A percentile compares a stretch with the other conserved stretches of the same genome.
phyloP scores from a whole-genome alignment of 1,140 invertebrate species.

The Antheraea pernyi region DNA sequence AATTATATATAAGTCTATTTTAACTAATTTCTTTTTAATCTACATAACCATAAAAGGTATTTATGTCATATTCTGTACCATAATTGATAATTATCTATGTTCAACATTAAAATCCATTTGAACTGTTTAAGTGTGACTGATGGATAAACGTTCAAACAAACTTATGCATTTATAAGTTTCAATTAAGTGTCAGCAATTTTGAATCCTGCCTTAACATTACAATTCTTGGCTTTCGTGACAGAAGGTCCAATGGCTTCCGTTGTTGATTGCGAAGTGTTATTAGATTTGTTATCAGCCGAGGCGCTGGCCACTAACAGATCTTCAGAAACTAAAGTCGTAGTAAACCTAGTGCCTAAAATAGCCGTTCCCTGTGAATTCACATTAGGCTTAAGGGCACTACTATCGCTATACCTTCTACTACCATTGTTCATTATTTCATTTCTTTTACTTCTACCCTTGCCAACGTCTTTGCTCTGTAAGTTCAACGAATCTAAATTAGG shows the following conservation, averaged over 20 bases:
- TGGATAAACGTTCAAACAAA: not conserved
- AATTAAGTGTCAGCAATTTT: constrained; percentile 38
- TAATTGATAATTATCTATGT: too few species aligned
- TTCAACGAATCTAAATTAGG: constrained; percentile 53
- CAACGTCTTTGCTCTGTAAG: constrained; percentile 42
- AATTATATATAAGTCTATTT: too few species aligned
- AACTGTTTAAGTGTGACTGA: too few species aligned
- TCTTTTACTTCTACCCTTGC: constrained; percentile 42
- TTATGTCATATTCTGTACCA: too few species aligned
- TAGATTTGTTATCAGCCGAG: constrained; percentile 42
- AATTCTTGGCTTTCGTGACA: constrained; percentile 51
- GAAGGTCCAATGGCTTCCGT: constrained; percentile 24
- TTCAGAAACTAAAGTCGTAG: constrained; percentile 60
- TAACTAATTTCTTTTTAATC: too few species aligned
- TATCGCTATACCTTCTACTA: constrained; percentile 65
- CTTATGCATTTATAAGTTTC: not conserved
- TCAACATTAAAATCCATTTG: too few species aligned
- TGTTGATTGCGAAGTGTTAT: constrained; percentile 27
- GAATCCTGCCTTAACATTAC: constrained; percentile 56
- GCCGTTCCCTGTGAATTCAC: constrained; percentile 27
- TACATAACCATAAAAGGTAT: too few species aligned
- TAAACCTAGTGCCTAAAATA: constrained; percentile 57
- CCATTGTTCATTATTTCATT: constrained; percentile 57
- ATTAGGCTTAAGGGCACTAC: constrained; percentile 57
- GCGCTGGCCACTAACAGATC: constrained; percentile 39